Base-by-base conservation (phyloP, 2,113 vertebrate species). In the Columba janthina region DNA sequence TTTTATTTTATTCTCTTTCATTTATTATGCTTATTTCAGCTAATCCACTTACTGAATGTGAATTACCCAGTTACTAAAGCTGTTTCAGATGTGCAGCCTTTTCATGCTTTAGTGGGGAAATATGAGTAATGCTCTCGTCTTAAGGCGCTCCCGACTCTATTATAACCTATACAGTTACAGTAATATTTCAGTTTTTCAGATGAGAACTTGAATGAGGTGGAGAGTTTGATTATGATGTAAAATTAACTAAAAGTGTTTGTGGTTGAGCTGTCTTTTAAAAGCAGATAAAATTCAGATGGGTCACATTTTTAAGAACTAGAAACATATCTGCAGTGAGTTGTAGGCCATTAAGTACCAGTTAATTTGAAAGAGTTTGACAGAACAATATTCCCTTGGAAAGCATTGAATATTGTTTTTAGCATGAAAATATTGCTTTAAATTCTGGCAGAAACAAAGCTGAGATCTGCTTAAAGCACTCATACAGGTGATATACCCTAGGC, bases 1-100 rank as follows among this genome's bases (percentile, higher is more conserved):
- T 98, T 96, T 97, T 97, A 97, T 98, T 98, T 97, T 97, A 97
- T 98, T 98, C 97, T 97, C 94, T 98, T 98, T 97, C 97, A 98
- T 98, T 98, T 98, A 98, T 98, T 98, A 98, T 98, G 98, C 97
- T 97, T 98, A 98, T 98, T 98, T 97, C 96, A 97, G 96, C 97
- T 98, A 97, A 98, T 98, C 94, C 88, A 95, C 79, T 97, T 75
- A 96, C 91, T 94, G 93, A 94, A 95, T 89, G 82, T 94, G 95
- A 95, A 96, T 97, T 94, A 82, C 65, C 60, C 91, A 78, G 75
- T 74, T 95, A 86, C 94, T 93, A 97, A 82, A 95, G 92, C 86
- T 94, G 71, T 79, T 98, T 97, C 94, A 88, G 88, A 89, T 95
- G 69, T 50, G 29, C 65, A 80, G 71, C 25, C 46, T 96, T 42